Evolutionary conservation across 2,888 invertebrate species (phyloP), one percentile per base, ranked within the genome.

Genomic region (Hypselothyrea guttata): DNA sequence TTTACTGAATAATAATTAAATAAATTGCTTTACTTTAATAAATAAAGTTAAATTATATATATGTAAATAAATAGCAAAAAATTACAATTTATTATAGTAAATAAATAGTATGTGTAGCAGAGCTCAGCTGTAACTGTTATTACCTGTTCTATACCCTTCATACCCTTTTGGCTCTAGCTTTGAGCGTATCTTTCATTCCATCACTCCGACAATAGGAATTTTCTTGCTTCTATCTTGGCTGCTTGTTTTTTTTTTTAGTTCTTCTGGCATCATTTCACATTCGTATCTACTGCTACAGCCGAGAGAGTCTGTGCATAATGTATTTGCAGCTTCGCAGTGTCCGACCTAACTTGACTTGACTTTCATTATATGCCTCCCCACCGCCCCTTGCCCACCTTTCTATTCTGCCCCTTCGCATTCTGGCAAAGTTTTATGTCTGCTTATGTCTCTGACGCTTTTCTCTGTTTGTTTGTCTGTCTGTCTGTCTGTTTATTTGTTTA

Each of bases 251-350:
- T 62, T 74, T 58, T 52, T 31, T 37, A 27, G 42, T 41, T 22
- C 58, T 61, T 52, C 52, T 47, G 34, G 47, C 38, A 51, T 38
- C 47, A 37, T 53, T 63, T 69, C 70, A 63, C 47, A 58, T 71
- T 71, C 58, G 75, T 55, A 63, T 78, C 62, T 75, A 47, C 47
- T 65, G 42, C 44, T 41, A 30, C 37, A 18, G 18, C n/a, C n/a
- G 38, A 66, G 44, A 55, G 52, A 62, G 75, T 58, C 79, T 82
- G 79, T 71, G 79, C 79, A 83, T 77, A 75, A 84, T 84, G 83
- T 78, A 82, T 78, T 62, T 82, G 56, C 67, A 77, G 54, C 71
- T 62, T 47, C 48, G 51, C 52, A 30, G 44, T 71, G 66, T 65
- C 58, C 71, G 49, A 66, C 52, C 47, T 58, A 58, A 53, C 67